phyloP scores from a whole-genome alignment of 1,140 invertebrate genomes.

The Drosophila quadrilineata region DNA sequence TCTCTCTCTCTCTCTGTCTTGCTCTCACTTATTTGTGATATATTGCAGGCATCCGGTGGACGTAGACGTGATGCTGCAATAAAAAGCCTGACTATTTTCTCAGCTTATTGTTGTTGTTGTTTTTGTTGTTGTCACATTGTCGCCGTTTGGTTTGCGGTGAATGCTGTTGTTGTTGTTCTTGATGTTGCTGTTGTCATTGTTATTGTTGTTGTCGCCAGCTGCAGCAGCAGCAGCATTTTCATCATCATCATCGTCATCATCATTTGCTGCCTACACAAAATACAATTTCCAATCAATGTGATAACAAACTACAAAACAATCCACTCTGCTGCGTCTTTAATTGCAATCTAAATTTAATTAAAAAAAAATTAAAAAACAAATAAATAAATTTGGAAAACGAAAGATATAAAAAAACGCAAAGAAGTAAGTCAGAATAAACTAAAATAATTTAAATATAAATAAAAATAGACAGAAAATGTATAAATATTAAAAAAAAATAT shows the following conservation, averaged over 20 bases:
- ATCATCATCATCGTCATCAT: constrained; percentile 49
- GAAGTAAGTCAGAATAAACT: no score
- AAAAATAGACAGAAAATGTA: no score
- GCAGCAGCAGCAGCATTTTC: no score
- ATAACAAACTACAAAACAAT: constrained; percentile 30
- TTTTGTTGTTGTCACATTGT: constrained; percentile 6
- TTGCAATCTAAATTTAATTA: no score
- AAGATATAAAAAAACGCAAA: no score
- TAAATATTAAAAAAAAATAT: no score
- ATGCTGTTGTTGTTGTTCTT: constrained; percentile 2
- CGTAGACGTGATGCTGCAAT: constrained; percentile 77
- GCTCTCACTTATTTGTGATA: constrained; percentile 44
- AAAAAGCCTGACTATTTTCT: constrained; percentile 51
- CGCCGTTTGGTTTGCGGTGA: constrained; percentile 1
- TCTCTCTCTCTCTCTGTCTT: constrained; percentile 1
- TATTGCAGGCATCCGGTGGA: constrained; percentile 78
- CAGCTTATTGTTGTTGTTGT: constrained; percentile 19
- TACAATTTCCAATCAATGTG: constrained; percentile 37
- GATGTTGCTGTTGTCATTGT: constrained; percentile 29
- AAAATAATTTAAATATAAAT: no score
- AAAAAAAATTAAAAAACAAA: no score
- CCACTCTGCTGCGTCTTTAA: no score
- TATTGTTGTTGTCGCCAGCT: constrained; percentile 60
- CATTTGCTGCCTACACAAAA: constrained; percentile 66
- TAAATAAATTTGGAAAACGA: no score